A percentile compares a stretch with the other conserved stretches of the same genome.
These are phyloP conservation scores for Psilopsiagon aurifrons DNA, from an alignment of 2,113 vertebrate genomes.

Conservation along the genomic window DNA sequence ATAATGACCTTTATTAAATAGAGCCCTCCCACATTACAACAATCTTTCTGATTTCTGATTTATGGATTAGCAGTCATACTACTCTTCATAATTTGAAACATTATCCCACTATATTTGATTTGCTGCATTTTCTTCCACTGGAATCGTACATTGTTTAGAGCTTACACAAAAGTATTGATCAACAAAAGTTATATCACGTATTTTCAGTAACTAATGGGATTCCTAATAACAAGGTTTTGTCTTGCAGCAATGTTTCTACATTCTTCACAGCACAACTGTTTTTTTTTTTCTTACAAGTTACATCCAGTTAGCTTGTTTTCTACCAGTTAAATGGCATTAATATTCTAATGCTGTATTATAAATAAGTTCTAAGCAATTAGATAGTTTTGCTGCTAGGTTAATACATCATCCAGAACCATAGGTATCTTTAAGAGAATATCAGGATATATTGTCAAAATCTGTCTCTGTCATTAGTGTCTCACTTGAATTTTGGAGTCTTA, in stretches of 20 bases:
- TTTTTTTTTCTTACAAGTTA: not conserved
- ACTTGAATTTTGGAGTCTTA: not conserved
- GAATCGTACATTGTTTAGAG: slow-evolving; percentile 66
- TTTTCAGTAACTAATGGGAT: slow-evolving; percentile 48
- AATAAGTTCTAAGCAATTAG: not conserved
- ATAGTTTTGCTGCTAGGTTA: not conserved
- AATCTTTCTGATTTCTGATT: slow-evolving; percentile 73
- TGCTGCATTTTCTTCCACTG: slow-evolving; percentile 53
- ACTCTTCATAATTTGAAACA: slow-evolving; percentile 55
- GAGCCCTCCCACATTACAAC: slow-evolving; percentile 72
- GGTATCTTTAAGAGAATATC: slow-evolving; percentile 5
- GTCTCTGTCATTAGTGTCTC: not conserved
- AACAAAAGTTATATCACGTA: slow-evolving; percentile 53
- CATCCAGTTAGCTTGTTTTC: not conserved
- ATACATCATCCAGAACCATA: not conserved
- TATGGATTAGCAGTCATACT: slow-evolving; percentile 68
- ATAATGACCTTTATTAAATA: slow-evolving; percentile 80
- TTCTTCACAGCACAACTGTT: not conserved
- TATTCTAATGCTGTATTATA: not conserved
- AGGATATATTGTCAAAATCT: not conserved
- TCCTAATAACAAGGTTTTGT: slow-evolving; percentile 45
- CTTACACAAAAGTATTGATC: slow-evolving; percentile 57
- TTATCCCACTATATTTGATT: slow-evolving; percentile 68
- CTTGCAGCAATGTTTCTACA: not conserved
- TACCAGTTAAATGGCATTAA: not conserved